Base-by-base conservation (phyloP, 2,113 vertebrate genomes). In the Epinephelus moara region DNA sequence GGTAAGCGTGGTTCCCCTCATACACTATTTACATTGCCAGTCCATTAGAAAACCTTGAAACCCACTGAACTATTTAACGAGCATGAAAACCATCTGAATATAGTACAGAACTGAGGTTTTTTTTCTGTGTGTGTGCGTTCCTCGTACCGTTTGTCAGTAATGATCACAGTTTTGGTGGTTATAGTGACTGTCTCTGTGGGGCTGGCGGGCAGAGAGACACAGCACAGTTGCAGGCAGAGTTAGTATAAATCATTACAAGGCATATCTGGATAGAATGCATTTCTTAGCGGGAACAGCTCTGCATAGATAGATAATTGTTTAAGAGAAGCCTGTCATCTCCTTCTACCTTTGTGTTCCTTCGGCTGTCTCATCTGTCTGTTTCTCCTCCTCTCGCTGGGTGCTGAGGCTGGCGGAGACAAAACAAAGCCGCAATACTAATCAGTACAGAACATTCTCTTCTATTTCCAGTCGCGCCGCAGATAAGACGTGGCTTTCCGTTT, bases 391-490 rank as follows among this genome's bases (percentile, higher is more conserved):
- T 53, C 0, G 85, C 81, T 55, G 73, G 37, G 37, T 49, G 81
- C 81, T 85, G 80, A 86, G 75, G 86, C 82, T 88, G 85, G 61
- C 14, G 27, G 80, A 87, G 87, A 86, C 80, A 88, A 94, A 93
- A 90, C 85, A 92, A 90, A 93, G 88, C 78, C 30, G 45, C 80
- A 87, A 81, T 80, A 86, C 88, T 91, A 90, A 93, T 93, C 85
- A 91, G 82, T 75, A 82, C 86, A 82, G 82, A 87, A 85, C 88
- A 84, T 68, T 84, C 76, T 80, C 86, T 83, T 92, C 84, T 76
- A 86, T 79, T 92, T 88, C 69, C 76, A 84, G 71, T 70, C 13
- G 3, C 4, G n/a, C 53, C 10, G 75, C 82, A 81, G 80, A 91
- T 82, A 86, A 88, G 74, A 90, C 18, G 19, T 45, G 73, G 67